These are phyloP conservation scores for Elymnias hypermnestra DNA, from an alignment of 1,140 invertebrate genomes.

Conservation along the genomic window DNA sequence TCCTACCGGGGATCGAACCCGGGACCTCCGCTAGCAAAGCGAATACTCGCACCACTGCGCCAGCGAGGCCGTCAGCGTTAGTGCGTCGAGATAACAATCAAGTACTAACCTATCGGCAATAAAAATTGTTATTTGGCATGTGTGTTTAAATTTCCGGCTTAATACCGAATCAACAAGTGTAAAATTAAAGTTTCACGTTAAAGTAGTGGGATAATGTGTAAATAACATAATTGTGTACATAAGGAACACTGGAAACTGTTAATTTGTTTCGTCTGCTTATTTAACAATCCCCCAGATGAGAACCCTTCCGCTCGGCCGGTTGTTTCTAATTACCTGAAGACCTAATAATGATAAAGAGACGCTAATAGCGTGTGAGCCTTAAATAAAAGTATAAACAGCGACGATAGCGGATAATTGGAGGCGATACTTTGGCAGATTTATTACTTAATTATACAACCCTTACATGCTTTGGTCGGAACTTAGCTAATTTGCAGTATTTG, in stretches of 20 bases:
- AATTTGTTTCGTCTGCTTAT: not conserved
- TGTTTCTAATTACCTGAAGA: not conserved
- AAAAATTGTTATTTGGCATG: too few species aligned
- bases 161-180: too few species aligned
- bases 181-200: too few species aligned
- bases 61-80: too few species aligned
- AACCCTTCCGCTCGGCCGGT: not conserved
- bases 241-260: not conserved
- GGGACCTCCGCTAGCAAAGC: too few species aligned
- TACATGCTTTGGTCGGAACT: constrained; percentile 26
- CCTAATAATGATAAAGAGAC: constrained; percentile 16
- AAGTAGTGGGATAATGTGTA: too few species aligned
- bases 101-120: too few species aligned
- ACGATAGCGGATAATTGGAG: constrained; percentile 25
- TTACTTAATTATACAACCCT: constrained; percentile 30
- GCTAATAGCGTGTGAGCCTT: constrained; percentile 2
- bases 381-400: constrained; percentile 13
- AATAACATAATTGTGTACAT: not conserved
- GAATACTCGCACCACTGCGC: too few species aligned
- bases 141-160: too few species aligned
- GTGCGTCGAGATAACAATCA: too few species aligned
- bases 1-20: too few species aligned
- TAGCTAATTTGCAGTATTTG: constrained; percentile 27
- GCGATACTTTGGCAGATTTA: constrained; percentile 33
- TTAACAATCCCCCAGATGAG: not conserved